Base-by-base conservation (phyloP, 30 jellyfish, hydroid and myxozoan species). In the Chironex yamaguchii region DNA sequence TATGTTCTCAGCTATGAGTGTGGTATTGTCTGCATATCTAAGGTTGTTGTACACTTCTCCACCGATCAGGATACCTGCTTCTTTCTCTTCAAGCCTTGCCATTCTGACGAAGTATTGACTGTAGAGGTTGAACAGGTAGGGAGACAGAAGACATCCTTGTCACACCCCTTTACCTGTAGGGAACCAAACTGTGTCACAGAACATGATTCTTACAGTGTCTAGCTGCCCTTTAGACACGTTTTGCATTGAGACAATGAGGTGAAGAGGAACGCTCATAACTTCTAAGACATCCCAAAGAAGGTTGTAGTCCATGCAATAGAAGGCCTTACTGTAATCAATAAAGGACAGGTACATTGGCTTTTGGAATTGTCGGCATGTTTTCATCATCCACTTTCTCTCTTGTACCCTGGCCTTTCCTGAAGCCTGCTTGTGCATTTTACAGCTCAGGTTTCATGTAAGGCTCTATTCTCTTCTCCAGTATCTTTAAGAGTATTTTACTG, bases 11-110 rank as follows among this genome's bases (percentile, higher is more conserved):
- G 79, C 49, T 22, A 33, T 26, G 21, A 77, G 63, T 52, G 81
- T 62, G 42, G 81, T 77, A 29, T 77, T 79, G 50, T 77, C 79
- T 28, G 89, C 89, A 48, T 51, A 77, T 58, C 89, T 30, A 0
- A 77, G 82, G 30, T 62, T 29, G 14, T 36, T 30, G 21, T 31
- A 21, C 9, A 23, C 23, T 54, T 25, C 23, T 65, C 67, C 82
- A 21, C 68, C 82, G 22, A 72, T 75, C 4, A 17, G 21, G 49
- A 72, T 21, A 14, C 86, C 86, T 4, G 58, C 58, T 17, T 36
- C 79, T 36, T 17, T 24, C 9, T 35, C 79, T 24, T 72, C 35
- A 13, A 49, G 25, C 12, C 22, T 64, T 14, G 78, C 73, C 22
- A 14, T 42, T 31, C 86, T 72, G 49, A 48, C 48, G 33, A 72